A percentile compares a stretch with the other conserved stretches of the same genome.
Evolutionary conservation across 2,797 vertebrate species (phyloP).

Genomic region (Fundulus diaphanus): DNA sequence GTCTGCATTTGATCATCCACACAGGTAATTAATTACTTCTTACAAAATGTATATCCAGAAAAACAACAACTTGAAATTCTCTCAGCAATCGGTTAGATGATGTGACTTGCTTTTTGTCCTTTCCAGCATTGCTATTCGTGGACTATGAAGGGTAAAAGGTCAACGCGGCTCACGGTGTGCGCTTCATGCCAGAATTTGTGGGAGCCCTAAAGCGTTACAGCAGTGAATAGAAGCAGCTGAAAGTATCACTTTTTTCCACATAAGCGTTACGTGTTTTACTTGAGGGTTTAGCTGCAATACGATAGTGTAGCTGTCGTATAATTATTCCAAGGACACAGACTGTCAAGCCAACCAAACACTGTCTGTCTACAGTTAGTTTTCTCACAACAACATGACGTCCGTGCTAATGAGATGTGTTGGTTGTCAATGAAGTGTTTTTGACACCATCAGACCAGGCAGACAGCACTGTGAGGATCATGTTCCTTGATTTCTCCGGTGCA

Average conservation of each 20-base stretch:
- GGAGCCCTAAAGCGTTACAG: background rate
- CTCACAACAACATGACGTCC: background rate
- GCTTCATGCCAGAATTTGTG: too few species aligned
- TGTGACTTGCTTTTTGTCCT: background rate
- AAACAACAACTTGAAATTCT: background rate
- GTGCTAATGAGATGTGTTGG: background rate
- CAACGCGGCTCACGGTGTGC: too few species aligned
- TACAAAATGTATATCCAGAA: background rate
- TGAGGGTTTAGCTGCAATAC: background rate
- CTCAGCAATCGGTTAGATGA: background rate
- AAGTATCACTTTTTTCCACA: background rate
- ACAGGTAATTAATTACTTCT: background rate
- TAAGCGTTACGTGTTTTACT: background rate
- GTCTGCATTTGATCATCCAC: background rate
- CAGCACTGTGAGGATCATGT: too few species aligned
- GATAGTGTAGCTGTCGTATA: background rate
- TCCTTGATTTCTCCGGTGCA: too few species aligned
- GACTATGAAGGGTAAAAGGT: too few species aligned
- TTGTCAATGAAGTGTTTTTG: background rate
- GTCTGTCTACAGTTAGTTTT: background rate
- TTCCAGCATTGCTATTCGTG: background rate
- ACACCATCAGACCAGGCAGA: background rate
- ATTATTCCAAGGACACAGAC: background rate
- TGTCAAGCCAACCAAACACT: background rate
- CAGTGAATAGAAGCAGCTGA: background rate